Evolutionary conservation across 1,140 invertebrate genomes (phyloP).

Genomic region (Drosophila miranda): DNA sequence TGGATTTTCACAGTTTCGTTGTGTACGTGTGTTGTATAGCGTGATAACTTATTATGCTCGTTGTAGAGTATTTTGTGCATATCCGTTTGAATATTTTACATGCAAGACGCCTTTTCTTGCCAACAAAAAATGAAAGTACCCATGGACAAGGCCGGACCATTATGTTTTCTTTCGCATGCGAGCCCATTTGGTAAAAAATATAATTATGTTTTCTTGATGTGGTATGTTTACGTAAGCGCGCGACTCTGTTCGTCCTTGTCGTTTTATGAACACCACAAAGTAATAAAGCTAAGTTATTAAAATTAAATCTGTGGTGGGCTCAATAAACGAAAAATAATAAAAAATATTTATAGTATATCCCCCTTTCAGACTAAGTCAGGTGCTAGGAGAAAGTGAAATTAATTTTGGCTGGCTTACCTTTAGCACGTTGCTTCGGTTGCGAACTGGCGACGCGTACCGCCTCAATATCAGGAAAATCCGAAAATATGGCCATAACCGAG

Average conservation of each 20-base stretch:
- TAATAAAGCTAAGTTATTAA: no score
- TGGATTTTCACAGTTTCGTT: slow-evolving; percentile 30
- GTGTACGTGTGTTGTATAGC: slow-evolving; percentile 23
- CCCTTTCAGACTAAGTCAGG: background rate
- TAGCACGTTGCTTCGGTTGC: slow-evolving; percentile 49
- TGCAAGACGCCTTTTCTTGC: slow-evolving; percentile 20
- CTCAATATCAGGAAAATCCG: slow-evolving; percentile 39
- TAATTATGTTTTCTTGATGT: slow-evolving; percentile 21
- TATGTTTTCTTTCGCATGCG: slow-evolving; percentile 24
- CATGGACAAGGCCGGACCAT: slow-evolving; percentile 50
- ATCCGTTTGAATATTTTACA: slow-evolving; percentile 51
- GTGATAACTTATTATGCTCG: slow-evolving; percentile 46
- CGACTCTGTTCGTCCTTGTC: slow-evolving; percentile 16
- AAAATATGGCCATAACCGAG: slow-evolving; percentile 40
- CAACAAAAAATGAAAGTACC: slow-evolving; percentile 55
- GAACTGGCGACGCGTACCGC: slow-evolving; percentile 53
- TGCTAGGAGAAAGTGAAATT: slow-evolving; percentile 18
- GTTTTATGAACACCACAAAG: background rate
- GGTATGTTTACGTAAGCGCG: slow-evolving; percentile 6
- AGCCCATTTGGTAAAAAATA: slow-evolving; percentile 9
- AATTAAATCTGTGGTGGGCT: no score
- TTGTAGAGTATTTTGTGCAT: slow-evolving; percentile 34
- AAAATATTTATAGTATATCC: slow-evolving; percentile 1
- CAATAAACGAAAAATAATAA: background rate
- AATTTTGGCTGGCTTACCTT: slow-evolving; percentile 47